A percentile compares a stretch with the other conserved stretches of the same genome.
phyloP scores from a whole-genome alignment of 1,140 invertebrate species.

The Leptinotarsa undecemlineata region DNA sequence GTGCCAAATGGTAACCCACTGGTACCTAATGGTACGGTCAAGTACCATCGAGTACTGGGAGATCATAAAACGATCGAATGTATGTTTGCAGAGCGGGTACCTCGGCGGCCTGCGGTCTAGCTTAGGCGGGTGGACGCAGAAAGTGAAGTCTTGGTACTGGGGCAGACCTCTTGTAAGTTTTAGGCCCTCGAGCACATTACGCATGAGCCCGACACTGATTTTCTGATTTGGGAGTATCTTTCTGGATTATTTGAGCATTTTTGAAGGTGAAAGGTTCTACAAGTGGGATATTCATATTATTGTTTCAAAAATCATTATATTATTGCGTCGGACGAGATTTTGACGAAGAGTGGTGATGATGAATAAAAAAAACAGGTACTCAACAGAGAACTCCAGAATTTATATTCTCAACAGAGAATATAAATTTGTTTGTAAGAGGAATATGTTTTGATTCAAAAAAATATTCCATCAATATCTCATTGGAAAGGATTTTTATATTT shows the following conservation, averaged over 20 bases:
- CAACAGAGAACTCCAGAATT: no score
- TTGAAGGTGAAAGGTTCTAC: no score
- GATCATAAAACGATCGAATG: conserved; percentile 35
- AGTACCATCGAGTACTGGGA: conserved; percentile 38
- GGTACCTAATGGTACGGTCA: conserved; percentile 32
- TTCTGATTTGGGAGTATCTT: background rate
- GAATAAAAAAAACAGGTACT: no score
- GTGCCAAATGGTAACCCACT: background rate
- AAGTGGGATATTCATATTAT: no score
- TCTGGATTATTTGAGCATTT: background rate
- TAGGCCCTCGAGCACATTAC: conserved; percentile 28
- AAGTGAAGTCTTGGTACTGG: conserved; percentile 94
- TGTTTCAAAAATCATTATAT: no score
- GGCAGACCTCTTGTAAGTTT: conserved; percentile 90
- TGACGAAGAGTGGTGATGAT: no score
- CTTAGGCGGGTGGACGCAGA: conserved; percentile 89
- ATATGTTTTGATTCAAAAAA: no score
- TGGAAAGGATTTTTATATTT: no score
- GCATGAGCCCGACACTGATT: background rate
- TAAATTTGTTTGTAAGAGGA: no score
- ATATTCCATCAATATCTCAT: no score
- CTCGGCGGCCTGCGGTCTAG: conserved; percentile 87
- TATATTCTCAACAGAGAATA: no score
- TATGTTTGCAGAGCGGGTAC: conserved; percentile 77
- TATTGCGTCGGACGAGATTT: no score